A percentile compares a stretch with the other conserved stretches of the same genome.
phyloP scores from a whole-genome alignment of 2,797 vertebrate species.

The Allenopithecus nigroviridis region DNA sequence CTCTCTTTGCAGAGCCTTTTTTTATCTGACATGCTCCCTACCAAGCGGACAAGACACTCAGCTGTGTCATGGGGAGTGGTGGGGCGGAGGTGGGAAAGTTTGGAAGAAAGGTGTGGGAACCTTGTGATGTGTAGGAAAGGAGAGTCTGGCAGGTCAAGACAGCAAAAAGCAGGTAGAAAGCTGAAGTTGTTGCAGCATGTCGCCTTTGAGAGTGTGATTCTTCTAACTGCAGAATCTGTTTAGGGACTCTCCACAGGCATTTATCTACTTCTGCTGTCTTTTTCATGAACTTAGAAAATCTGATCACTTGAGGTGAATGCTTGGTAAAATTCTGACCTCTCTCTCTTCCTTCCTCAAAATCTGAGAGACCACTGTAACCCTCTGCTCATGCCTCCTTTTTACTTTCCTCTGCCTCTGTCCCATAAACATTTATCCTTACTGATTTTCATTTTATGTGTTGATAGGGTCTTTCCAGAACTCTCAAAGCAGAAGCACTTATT shows the following conservation, averaged over 20 bases:
- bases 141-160: neutral
- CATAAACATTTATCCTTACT: neutral
- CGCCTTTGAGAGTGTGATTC: neutral
- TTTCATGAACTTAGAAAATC: constrained; percentile 27
- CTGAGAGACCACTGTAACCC: neutral
- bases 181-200: neutral
- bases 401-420: neutral
- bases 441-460: neutral
- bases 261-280: neutral
- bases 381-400: neutral
- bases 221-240: neutral
- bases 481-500: neutral
- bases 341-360: neutral
- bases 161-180: neutral
- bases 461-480: neutral
- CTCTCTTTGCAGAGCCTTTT: neutral
- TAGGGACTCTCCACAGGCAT: neutral
- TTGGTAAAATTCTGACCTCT: neutral
- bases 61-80: neutral
- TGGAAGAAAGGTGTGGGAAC: neutral
- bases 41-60: neutral
- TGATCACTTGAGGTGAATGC: neutral
- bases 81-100: neutral
- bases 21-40: neutral
- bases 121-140: neutral